phyloP scores from a whole-genome alignment of 1,140 invertebrate species.

The Leucophenga varia region DNA sequence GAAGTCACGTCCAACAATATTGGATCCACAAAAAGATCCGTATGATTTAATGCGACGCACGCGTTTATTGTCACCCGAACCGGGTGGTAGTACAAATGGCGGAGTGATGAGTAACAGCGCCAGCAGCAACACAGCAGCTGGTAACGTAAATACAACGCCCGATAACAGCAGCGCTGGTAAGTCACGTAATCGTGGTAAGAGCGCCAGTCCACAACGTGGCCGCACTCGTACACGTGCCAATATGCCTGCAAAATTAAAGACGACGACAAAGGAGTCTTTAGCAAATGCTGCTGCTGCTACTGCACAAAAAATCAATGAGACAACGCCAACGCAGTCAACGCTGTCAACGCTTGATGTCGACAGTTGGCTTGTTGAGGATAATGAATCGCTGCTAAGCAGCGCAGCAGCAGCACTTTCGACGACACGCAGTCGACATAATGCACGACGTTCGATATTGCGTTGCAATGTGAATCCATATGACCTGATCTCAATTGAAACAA shows the following conservation, averaged over 20 bases:
- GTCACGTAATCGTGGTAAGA: slow-evolving; percentile 27
- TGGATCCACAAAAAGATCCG: slow-evolving; percentile 67
- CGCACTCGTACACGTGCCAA: slow-evolving; percentile 30
- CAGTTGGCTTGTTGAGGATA: slow-evolving; percentile 56
- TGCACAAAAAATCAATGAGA: neutral
- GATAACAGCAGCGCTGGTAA: slow-evolving; percentile 17
- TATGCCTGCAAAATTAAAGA: slow-evolving; percentile 1
- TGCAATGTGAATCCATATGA: slow-evolving; percentile 85
- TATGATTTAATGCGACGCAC: slow-evolving; percentile 79
- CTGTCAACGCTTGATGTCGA: slow-evolving; percentile 56
- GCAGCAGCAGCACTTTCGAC: slow-evolving; percentile 45
- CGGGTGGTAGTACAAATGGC: slow-evolving; percentile 16
- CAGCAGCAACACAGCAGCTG: neutral
- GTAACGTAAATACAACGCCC: neutral
- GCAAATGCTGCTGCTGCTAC: too few species aligned
- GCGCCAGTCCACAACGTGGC: slow-evolving; percentile 27
- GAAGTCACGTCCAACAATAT: slow-evolving; percentile 64
- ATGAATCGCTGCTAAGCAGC: slow-evolving; percentile 50
- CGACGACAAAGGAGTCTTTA: slow-evolving; percentile 5
- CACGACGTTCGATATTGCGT: slow-evolving; percentile 72
- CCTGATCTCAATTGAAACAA: slow-evolving; percentile 61
- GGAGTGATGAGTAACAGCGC: neutral
- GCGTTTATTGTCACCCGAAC: slow-evolving; percentile 65
- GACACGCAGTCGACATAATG: slow-evolving; percentile 30
- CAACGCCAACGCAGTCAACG: slow-evolving; percentile 2